Conservation (phyloP, 2,797 vertebrate species). For the Mastacembelus armatus region DNA sequence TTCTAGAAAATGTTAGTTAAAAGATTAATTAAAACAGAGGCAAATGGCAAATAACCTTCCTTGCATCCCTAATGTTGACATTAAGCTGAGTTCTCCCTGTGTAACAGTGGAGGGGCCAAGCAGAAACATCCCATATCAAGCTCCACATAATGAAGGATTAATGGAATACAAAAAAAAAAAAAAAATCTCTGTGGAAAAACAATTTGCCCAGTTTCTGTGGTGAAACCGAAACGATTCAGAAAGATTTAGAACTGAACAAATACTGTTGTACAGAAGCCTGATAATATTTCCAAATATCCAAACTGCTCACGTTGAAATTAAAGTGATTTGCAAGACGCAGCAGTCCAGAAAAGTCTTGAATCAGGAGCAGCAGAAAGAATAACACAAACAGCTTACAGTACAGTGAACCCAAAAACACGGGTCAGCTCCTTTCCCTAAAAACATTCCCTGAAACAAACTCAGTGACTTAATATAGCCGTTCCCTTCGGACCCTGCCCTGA, state of each 20-base stretch:
- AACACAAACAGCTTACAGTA: slow-evolving; percentile 78
- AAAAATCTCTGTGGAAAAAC: slow-evolving; percentile 58
- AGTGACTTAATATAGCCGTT: slow-evolving; percentile 82
- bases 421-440: slow-evolving; percentile 82
- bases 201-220: slow-evolving; percentile 63
- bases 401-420: slow-evolving; percentile 79
- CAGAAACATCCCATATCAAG: slow-evolving; percentile 31
- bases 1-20: not conserved
- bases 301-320: slow-evolving; percentile 44
- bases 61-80: slow-evolving; percentile 33
- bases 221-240: slow-evolving; percentile 43
- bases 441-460: slow-evolving; percentile 85
- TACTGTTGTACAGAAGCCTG: slow-evolving; percentile 42
- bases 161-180: slow-evolving; percentile 41
- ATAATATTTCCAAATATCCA: slow-evolving; percentile 60
- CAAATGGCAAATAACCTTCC: slow-evolving; percentile 4
- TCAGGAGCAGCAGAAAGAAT: slow-evolving; percentile 63
- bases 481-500: slow-evolving; percentile 81
- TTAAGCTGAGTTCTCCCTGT: slow-evolving; percentile 24
- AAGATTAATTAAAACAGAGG: slow-evolving; percentile 13
- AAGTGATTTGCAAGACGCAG: slow-evolving; percentile 52
- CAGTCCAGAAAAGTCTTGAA: slow-evolving; percentile 29
- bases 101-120: slow-evolving; percentile 32
- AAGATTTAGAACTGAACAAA: slow-evolving; percentile 43
- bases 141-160: slow-evolving; percentile 49